Percentiles rank a stretch among this genome's conserved stretches.
Evolutionary conservation across 2,797 vertebrate genomes (phyloP).

Genomic region (Melanotaenia pygmaea): DNA sequence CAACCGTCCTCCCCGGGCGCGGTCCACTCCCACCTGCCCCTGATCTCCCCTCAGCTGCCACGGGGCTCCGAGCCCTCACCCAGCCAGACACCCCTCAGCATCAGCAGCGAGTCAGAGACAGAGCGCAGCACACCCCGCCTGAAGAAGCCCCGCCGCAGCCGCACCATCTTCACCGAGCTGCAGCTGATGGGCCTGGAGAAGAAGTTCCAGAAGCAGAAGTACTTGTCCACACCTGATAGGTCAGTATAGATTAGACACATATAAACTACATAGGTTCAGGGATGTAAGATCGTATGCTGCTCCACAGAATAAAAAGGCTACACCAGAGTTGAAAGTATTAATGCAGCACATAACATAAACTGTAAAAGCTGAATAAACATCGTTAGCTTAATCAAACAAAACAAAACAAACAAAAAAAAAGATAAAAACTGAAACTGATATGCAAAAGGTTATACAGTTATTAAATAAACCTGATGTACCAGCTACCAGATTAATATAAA

Average conservation of each 20-base stretch:
- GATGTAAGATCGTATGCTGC: not conserved
- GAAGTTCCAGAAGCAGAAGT: conserved; percentile 99
- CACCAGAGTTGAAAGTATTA: not conserved
- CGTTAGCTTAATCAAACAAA: not conserved
- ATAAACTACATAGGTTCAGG: not conserved
- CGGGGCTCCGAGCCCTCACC: conserved; percentile 58
- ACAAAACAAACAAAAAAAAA: not conserved
- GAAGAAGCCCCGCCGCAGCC: conserved; percentile 94
- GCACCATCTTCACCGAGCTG: conserved; percentile 98
- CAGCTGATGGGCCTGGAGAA: conserved; percentile 99
- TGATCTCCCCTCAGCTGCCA: conserved; percentile 80
- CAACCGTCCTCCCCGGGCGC: conserved; percentile 50
- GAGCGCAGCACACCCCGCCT: conserved; percentile 86
- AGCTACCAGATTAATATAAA: conserved; percentile 25
- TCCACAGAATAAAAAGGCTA: not conserved
- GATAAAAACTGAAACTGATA: conserved; percentile 17
- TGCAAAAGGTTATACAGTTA: conserved; percentile 12
- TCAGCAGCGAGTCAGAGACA: conserved; percentile 94
- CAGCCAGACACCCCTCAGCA: conserved; percentile 81
- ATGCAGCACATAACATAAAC: not conserved
- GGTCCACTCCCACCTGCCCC: conserved; percentile 79
- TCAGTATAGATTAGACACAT: conserved; percentile 64
- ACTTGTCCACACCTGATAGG: conserved; percentile 97
- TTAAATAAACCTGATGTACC: conserved; percentile 31
- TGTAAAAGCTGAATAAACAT: not conserved